phyloP scores from a whole-genome alignment of 2,797 vertebrate genomes.

The Onychomys leucogaster region DNA sequence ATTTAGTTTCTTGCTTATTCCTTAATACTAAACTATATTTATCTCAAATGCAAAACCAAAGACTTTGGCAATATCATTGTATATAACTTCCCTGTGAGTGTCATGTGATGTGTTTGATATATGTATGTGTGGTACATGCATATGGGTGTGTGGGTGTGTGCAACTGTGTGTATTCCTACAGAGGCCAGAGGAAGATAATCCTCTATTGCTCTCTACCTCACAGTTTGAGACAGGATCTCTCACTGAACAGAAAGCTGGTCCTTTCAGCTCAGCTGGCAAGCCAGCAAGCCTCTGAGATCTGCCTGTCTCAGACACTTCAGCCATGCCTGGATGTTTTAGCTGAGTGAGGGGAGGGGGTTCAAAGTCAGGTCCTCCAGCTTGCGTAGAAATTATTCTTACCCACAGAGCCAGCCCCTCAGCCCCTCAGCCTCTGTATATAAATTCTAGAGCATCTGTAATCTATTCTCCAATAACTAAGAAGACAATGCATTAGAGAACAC shows the following conservation, averaged over 20 bases:
- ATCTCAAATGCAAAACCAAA: constrained; percentile 33
- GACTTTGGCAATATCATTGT: not conserved
- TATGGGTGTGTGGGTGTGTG: not conserved
- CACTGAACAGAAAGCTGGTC: not conserved
- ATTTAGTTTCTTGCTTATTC: not conserved
- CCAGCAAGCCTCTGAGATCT: not conserved
- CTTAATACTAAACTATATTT: not conserved
- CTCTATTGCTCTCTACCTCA: not conserved
- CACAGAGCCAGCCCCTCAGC: no score
- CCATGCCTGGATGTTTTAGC: not conserved
- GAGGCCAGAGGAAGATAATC: not conserved
- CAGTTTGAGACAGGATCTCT: not conserved
- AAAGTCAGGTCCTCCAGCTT: not conserved
- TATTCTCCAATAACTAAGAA: not conserved
- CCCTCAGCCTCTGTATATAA: not conserved
- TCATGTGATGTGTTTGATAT: not conserved
- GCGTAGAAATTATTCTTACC: not conserved
- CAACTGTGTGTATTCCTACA: not conserved
- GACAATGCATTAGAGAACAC: not conserved
- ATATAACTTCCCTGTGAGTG: not conserved
- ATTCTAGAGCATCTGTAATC: constrained; percentile 4
- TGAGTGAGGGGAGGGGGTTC: not conserved
- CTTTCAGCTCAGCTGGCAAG: not conserved
- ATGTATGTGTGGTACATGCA: not conserved
- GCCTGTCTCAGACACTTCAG: not conserved